Conservation (phyloP, 2,797 vertebrate genomes). For the Loris lydekkerianus region DNA sequence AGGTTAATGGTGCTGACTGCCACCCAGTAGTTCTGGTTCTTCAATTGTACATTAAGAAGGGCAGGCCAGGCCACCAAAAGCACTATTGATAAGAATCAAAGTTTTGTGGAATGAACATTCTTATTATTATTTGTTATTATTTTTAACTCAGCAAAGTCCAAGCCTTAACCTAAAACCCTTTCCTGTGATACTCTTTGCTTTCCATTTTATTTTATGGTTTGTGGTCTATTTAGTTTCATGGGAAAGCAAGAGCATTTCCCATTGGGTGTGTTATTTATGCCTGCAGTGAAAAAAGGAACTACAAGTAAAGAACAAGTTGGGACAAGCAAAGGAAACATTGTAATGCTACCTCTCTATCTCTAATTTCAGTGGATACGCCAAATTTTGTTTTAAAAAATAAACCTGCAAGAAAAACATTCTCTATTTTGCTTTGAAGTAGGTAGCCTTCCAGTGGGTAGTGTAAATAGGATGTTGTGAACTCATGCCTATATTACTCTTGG, state of each 20-base stretch:
- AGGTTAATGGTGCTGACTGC: conserved; percentile 15
- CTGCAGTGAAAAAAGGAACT: not conserved
- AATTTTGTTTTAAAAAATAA: conserved; percentile 53
- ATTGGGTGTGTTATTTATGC: conserved; percentile 22
- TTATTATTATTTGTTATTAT: not conserved
- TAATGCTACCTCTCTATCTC: not conserved
- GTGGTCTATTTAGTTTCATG: conserved; percentile 30
- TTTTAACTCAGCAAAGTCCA: not conserved
- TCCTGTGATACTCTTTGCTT: not conserved
- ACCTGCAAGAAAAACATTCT: conserved; percentile 26
- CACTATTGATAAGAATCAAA: not conserved
- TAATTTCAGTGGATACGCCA: not conserved
- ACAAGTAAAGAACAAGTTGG: conserved; percentile 6
- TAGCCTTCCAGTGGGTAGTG: not conserved
- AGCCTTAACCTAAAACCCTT: conserved; percentile 18
- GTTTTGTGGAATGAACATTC: not conserved
- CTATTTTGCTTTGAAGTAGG: conserved; percentile 59
- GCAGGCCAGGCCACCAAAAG: not conserved
- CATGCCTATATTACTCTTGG: not conserved
- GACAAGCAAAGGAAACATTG: not conserved
- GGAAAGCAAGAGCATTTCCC: conserved; percentile 38
- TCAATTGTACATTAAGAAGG: not conserved
- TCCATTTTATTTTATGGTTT: conserved; percentile 1
- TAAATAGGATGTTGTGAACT: conserved; percentile 7
- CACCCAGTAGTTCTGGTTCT: not conserved